Base-by-base conservation (phyloP, 2,888 invertebrate genomes). In the Coenonympha arcania region DNA sequence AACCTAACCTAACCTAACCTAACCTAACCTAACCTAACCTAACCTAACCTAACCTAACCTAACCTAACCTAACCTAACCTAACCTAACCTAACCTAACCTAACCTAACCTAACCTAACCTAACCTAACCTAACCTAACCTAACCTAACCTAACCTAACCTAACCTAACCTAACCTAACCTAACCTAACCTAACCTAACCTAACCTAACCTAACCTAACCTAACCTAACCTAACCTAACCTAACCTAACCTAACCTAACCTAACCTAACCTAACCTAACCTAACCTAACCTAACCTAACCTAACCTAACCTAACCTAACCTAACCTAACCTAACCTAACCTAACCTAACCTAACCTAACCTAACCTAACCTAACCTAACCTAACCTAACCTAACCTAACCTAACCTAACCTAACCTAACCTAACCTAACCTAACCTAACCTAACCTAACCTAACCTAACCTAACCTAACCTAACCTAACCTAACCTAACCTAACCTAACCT, bases 1-100 rank as follows among this genome's bases (percentile, higher is more conserved):
- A 39, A 39, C 37, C 37, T 39, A 39, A 39, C 37, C 37, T 39
- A 39, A 39, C 37, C 37, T 39, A 39, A 39, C 37, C 37, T 39
- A 39, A 39, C 37, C 37, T 39, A 39, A 39, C 37, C 37, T 39
- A 39, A 39, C 37, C 37, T 39, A 39, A 39, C 37, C 37, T 39
- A 39, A 39, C 37, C 22, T 22, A 39, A 39, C 37, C 37, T 39
- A 39, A 39, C 37, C 37, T 39, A 39, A 39, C 37, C 37, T 39
- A 39, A 39, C 37, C 37, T 39, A 39, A 39, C 37, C 37, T 39
- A 39, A 39, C 37, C 37, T 39, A 39, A 39, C 37, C 37, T 39
- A 36, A 36, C 36, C 36, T 36, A 36, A 36, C 36, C 36, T 36
- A 36, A 36, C 36, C 36, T 36, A 36, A 36, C 36, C 36, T 36